Evolutionary conservation across 2,888 invertebrate genomes (phyloP).

Genomic region (Xestobium rufovillosum): DNA sequence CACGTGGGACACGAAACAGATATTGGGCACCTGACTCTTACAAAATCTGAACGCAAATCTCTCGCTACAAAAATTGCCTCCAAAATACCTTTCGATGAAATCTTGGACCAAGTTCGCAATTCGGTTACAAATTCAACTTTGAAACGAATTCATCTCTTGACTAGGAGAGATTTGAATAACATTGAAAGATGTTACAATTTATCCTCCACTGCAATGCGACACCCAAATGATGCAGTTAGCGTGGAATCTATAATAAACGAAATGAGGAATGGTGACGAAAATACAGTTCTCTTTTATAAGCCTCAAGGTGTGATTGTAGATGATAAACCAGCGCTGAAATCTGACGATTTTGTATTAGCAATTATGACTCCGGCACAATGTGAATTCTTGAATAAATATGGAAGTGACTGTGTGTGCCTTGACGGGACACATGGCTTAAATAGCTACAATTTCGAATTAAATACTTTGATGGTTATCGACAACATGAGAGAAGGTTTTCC

Average conservation of each 20-base stretch:
- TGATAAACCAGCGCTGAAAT: too few species aligned
- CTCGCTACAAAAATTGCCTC: slow-evolving; percentile 16
- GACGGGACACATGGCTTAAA: too few species aligned
- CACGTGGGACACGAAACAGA: slow-evolving; percentile 16
- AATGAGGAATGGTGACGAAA: slow-evolving; percentile 3
- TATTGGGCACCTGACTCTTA: slow-evolving; percentile 12
- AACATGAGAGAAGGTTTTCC: slow-evolving; percentile 19
- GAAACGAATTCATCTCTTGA: slow-evolving; percentile 14
- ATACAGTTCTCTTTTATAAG: slow-evolving; percentile 9
- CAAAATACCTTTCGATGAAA: slow-evolving; percentile 14
- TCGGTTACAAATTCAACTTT: not conserved
- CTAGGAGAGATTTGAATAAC: slow-evolving; percentile 17
- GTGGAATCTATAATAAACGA: slow-evolving; percentile 7
- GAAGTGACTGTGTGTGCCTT: slow-evolving; percentile 17
- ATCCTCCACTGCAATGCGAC: slow-evolving; percentile 4
- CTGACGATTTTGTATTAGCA: too few species aligned
- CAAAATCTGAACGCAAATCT: slow-evolving; percentile 9
- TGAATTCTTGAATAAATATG: slow-evolving; percentile 25
- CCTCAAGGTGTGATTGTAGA: too few species aligned
- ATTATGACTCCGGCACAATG: slow-evolving; percentile 26
- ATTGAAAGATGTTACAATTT: slow-evolving; percentile 13
- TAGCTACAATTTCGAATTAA: too few species aligned
- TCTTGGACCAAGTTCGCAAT: slow-evolving; percentile 13
- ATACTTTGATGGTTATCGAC: slow-evolving; percentile 18
- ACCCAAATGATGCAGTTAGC: slow-evolving; percentile 10